phyloP scores from a whole-genome alignment of 1,140 invertebrate genomes.

The Bombus fervidus region DNA sequence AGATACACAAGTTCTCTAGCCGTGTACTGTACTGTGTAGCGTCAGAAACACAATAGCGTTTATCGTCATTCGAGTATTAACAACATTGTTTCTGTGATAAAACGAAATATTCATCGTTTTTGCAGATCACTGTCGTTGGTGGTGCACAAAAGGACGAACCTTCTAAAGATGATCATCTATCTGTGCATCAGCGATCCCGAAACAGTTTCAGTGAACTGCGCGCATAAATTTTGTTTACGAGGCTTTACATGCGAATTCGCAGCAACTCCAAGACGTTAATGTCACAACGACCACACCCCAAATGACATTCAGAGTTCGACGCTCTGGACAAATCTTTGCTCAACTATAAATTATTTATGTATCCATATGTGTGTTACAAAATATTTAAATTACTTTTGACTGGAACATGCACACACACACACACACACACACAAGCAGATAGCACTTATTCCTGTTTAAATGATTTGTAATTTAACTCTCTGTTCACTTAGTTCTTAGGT shows the following conservation, averaged over 20 bases:
- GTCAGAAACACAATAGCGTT: constrained; percentile 35
- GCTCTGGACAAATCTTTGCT: neutral
- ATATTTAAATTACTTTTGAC: neutral
- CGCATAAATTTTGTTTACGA: constrained; percentile 4
- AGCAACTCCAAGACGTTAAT: constrained; percentile 8
- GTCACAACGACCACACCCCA: constrained; percentile 27
- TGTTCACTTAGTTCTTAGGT: neutral
- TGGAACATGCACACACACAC: too few relatives aligned
- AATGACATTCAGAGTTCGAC: neutral
- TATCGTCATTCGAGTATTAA: constrained; percentile 22
- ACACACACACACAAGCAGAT: neutral
- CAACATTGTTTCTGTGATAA: neutral
- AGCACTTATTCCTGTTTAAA: neutral
- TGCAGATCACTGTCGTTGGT: too few relatives aligned
- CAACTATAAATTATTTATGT: neutral
- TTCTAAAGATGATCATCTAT: neutral
- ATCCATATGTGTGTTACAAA: too few relatives aligned
- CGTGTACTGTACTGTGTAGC: neutral
- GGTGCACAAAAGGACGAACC: neutral
- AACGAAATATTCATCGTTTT: constrained; percentile 14
- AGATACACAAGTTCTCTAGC: constrained; percentile 23
- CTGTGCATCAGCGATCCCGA: neutral
- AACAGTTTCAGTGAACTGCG: neutral
- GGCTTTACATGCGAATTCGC: constrained; percentile 6
- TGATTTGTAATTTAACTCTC: neutral